phyloP scores from a whole-genome alignment of 2,888 invertebrate species.

The Amiota minor region DNA sequence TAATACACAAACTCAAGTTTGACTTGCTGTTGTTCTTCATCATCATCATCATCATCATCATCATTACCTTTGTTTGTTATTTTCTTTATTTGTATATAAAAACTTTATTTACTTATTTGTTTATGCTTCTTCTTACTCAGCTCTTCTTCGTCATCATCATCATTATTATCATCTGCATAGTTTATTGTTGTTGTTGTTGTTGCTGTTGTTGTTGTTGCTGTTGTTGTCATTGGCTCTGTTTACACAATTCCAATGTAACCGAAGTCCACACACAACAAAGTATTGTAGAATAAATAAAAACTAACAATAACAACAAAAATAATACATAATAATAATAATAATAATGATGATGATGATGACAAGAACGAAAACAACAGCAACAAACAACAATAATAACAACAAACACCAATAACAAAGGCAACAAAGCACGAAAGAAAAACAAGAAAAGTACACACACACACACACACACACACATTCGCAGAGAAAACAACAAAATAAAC shows the following conservation, averaged over 20 bases:
- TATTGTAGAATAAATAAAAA: no score
- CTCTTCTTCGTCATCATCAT: slow-evolving; percentile 29
- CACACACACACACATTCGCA: no score
- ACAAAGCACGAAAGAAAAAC: slow-evolving; percentile 27
- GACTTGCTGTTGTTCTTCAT: no score
- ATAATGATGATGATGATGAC: slow-evolving; percentile 24
- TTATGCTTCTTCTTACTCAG: slow-evolving; percentile 37
- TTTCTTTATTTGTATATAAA: neutral
- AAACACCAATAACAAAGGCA: slow-evolving; percentile 38
- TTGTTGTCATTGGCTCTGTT: slow-evolving; percentile 53
- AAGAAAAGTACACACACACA: slow-evolving; percentile 42
- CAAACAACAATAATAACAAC: slow-evolving; percentile 34
- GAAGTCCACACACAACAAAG: slow-evolving; percentile 53
- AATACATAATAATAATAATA: slow-evolving; percentile 28
- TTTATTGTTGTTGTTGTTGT: neutral
- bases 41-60: slow-evolving; percentile 35
- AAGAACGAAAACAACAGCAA: slow-evolving; percentile 23
- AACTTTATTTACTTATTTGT: slow-evolving; percentile 62
- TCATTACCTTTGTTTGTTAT: slow-evolving; percentile 10
- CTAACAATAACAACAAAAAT: slow-evolving; percentile 40
- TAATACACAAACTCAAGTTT: no score
- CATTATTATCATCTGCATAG: neutral
- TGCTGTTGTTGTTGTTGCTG: slow-evolving; percentile 30
- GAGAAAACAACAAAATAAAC: slow-evolving; percentile 39
- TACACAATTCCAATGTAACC: slow-evolving; percentile 60